phyloP scores from a whole-genome alignment of 2,113 vertebrate species.

The Centropus unirufus region DNA sequence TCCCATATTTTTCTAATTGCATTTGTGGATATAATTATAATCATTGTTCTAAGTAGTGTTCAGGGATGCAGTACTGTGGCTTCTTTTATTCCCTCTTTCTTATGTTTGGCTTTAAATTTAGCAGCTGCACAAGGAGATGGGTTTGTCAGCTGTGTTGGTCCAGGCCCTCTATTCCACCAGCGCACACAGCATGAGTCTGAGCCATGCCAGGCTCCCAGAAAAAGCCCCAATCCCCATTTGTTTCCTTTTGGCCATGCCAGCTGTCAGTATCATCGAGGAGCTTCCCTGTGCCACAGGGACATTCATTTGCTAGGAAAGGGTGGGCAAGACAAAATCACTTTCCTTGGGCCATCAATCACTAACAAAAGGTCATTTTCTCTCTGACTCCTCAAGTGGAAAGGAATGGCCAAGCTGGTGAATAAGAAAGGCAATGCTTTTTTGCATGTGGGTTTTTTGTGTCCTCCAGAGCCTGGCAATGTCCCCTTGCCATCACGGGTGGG shows the following conservation, averaged over 20 bases:
- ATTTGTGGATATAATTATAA: neutral
- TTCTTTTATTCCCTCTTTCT: neutral
- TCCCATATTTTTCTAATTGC: neutral
- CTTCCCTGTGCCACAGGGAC: neutral
- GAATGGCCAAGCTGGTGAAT: neutral
- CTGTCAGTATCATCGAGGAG: neutral
- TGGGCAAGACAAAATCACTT: neutral
- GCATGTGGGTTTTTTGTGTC: neutral
- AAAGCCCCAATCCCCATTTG: neutral
- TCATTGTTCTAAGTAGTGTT: neutral
- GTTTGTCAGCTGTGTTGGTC: neutral
- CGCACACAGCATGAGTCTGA: rapidly evolving
- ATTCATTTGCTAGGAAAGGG: neutral
- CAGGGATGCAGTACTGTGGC: neutral
- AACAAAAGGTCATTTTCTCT: neutral
- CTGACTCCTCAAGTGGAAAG: neutral
- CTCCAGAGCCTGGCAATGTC: neutral
- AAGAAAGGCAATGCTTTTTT: neutral
- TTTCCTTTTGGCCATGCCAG: neutral
- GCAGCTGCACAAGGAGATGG: neutral
- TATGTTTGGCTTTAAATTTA: neutral
- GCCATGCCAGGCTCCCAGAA: neutral
- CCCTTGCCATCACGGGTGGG: rapidly evolving
- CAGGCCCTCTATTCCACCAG: neutral
- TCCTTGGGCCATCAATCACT: neutral